Evolutionary conservation across 2,113 vertebrate genomes (phyloP).

Genomic region (Cervus canadensis): DNA sequence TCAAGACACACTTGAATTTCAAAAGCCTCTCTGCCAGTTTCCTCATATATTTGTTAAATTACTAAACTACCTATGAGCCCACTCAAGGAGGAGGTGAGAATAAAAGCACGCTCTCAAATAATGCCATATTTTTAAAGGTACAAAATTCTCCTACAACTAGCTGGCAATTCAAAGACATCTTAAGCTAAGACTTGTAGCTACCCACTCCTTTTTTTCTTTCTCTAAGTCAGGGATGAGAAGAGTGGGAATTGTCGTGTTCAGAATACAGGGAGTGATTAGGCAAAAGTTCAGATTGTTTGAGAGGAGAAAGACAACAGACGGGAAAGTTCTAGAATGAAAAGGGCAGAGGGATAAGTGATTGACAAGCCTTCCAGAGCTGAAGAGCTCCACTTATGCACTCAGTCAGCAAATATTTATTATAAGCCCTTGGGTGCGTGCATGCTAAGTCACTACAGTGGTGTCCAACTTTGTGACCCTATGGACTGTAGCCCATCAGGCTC

Average conservation of each 20-base stretch:
- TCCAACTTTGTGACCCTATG: neutral
- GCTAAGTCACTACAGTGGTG: neutral
- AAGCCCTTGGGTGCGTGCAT: neutral
- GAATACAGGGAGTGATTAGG: neutral
- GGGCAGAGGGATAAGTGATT: neutral
- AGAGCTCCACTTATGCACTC: neutral
- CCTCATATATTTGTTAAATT: neutral
- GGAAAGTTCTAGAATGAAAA: neutral
- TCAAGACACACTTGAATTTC: conserved; percentile 14
- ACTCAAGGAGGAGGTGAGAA: neutral
- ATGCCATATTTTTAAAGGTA: neutral
- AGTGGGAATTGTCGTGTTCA: neutral
- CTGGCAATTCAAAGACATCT: neutral
- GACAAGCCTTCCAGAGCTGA: neutral
- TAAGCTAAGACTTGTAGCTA: neutral
- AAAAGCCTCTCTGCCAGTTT: neutral
- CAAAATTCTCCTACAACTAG: neutral
- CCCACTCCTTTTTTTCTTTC: conserved; percentile 25
- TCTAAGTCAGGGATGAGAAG: neutral
- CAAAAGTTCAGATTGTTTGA: neutral
- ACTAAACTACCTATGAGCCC: neutral
- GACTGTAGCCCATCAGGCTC: neutral
- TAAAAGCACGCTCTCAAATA: neutral
- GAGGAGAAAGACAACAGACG: neutral
- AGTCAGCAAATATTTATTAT: neutral